Percentiles rank a stretch among this genome's conserved stretches.
phyloP scores from a whole-genome alignment of 35 echinoderm and acorn worm species.

The Strongylocentrotus purpuratus region DNA sequence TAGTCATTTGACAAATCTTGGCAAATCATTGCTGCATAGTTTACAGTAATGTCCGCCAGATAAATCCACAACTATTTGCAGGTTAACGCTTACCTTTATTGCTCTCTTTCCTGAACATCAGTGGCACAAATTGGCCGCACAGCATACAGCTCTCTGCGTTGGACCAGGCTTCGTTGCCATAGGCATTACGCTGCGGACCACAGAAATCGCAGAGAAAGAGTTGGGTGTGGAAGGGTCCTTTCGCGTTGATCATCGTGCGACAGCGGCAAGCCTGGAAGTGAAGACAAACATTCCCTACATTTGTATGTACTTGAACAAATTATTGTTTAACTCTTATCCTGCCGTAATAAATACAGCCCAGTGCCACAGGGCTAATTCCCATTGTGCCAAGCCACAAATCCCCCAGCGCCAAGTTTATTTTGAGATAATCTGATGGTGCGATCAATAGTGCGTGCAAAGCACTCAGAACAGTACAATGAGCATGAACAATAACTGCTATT shows the following conservation, averaged over 20 bases:
- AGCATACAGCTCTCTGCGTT: conserved; percentile 53
- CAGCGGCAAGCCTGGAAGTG: neutral
- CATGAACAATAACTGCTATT: neutral
- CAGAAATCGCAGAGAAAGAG: conserved; percentile 54
- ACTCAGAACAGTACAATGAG: neutral
- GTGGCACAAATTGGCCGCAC: neutral
- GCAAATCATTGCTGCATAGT: neutral
- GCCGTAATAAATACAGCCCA: too few species aligned
- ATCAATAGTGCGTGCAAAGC: too few species aligned
- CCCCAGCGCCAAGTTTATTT: too few species aligned
- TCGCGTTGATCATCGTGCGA: conserved; percentile 36
- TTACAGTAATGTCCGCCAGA: neutral
- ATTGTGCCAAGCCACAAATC: too few species aligned
- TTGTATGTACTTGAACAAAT: neutral
- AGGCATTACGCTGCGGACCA: neutral
- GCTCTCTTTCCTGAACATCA: neutral
- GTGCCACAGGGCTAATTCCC: too few species aligned
- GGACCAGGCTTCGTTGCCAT: conserved; percentile 17
- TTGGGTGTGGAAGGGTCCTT: conserved; percentile 31
- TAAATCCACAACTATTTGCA: neutral
- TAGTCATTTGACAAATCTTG: neutral
- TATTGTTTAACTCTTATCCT: neutral
- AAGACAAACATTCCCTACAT: neutral
- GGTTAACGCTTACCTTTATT: neutral
- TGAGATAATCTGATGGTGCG: too few species aligned